Conservation (phyloP, 1,140 invertebrate species). For the Euschistus heros region DNA sequence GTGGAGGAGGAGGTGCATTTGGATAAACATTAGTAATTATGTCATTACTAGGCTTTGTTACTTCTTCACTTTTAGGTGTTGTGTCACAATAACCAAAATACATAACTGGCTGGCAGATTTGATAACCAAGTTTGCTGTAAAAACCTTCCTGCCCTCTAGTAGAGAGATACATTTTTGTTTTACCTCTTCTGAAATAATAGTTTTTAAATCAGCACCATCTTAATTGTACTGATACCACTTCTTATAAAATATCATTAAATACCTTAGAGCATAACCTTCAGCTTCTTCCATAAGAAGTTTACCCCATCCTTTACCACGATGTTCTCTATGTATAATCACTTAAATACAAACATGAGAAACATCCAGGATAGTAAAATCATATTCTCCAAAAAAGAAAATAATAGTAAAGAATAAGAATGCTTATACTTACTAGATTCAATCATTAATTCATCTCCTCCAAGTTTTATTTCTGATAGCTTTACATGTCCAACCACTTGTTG, state of each 20-base stretch:
- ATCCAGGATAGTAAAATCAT: not conserved
- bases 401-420: not conserved
- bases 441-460: conserved; percentile 27
- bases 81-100: conserved; percentile 29
- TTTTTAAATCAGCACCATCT: no score
- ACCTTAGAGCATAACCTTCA: conserved; percentile 30
- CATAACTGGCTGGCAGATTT: conserved; percentile 31
- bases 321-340: conserved; percentile 29
- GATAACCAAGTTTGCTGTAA: conserved; percentile 34
- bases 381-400: no score
- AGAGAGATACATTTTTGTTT: conserved; percentile 32
- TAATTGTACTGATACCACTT: no score
- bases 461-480: conserved; percentile 28
- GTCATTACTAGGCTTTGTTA: not conserved
- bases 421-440: conserved; percentile 28
- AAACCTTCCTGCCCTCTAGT: conserved; percentile 34
- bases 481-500: conserved; percentile 29
- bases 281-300: conserved; percentile 30
- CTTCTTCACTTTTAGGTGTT: not conserved
- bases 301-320: conserved; percentile 30
- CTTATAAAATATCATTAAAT: not conserved
- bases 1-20: conserved; percentile 23
- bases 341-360: conserved; percentile 14
- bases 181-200: conserved; percentile 28
- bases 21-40: not conserved